Base-by-base conservation (phyloP, 2,113 vertebrate genomes). In the Cyanoderma ruficeps region DNA sequence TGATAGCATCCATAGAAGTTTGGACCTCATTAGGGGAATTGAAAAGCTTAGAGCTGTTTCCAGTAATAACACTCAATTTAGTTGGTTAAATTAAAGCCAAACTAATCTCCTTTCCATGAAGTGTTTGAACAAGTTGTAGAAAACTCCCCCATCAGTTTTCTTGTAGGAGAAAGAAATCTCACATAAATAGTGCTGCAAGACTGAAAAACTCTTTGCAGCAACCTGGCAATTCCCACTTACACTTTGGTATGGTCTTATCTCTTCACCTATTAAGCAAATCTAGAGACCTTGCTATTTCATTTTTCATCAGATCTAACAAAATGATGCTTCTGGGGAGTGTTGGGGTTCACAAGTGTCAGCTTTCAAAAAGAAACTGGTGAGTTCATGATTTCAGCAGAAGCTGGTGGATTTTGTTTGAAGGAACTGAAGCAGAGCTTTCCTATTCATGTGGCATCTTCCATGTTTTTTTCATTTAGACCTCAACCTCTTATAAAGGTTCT, bases 1-100 rank as follows among this genome's bases (percentile, higher is more conserved):
- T 96, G 97, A 96, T 96, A 97, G 95, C 95, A 96, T 97, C 95
- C 90, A 94, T 96, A 88, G 94, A 95, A 90, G 57, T 87, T 97
- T 97, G 94, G 90, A 97, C 92, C 91, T 85, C 88, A 95, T 97
- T 96, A 97, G 91, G 94, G 89, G 93, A 98, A 97, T 97, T 94
- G 90, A 97, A 96, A 95, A 97, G 87, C 83, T 97, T 91, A 96
- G 91, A 96, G 95, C 87, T 87, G 94, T 96, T 97, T 97, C 96
- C 90, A 95, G 92, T 79, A 96, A 95, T 96, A 97, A 96, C 93
- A 89, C 92, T 90, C 94, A 96, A 94, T 96, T 97, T 97, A 93
- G 91, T 84, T 96, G 88, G 89, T 82, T 97, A 94, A 97, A 95
- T 96, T 94, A 97, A 96, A 96, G 93, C 72, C 94, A 96, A 95